Percentiles rank a stretch among this genome's conserved stretches.
Evolutionary conservation across 2,113 vertebrate species (phyloP).

Genomic region (human): GRCh38 chr9:132604001-132604500

Average conservation of each 20-base stretch:
- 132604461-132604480: not conserved
- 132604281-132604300: not conserved
- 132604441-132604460: not conserved
- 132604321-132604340: not conserved
- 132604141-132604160: fast-evolving
- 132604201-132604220: no score
- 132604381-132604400: no score
- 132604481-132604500: not conserved
- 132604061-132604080: no score
- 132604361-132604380: fast-evolving
- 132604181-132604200: fast-evolving
- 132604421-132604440: fast-evolving
- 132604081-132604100: not conserved
- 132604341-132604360: not conserved
- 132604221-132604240: not conserved
- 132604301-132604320: not conserved
- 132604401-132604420: fast-evolving
- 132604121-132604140: not conserved
- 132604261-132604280: not conserved
- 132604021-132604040: conserved; percentile 42
- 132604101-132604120: fast-evolving
- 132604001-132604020: conserved; percentile 39
- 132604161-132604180: fast-evolving
- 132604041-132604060: not conserved
- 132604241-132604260: fast-evolving